phyloP scores from a whole-genome alignment of 2,113 vertebrate genomes.

The Bujurquina vittata region DNA sequence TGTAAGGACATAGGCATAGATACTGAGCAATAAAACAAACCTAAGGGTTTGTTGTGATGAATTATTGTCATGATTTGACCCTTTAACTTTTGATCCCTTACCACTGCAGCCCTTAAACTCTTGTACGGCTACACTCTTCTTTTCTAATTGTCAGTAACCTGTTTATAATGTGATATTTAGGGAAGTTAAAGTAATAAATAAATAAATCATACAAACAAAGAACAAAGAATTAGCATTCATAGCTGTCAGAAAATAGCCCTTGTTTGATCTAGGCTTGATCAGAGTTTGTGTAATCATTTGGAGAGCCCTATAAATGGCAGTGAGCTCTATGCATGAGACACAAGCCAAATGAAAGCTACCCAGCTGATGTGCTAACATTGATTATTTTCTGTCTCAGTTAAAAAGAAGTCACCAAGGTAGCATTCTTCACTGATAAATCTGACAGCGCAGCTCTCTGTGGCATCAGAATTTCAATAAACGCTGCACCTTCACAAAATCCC shows the following conservation, averaged over 20 bases:
- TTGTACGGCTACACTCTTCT: background rate
- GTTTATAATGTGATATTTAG: background rate
- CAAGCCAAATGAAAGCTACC: slow-evolving; percentile 3
- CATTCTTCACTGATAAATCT: slow-evolving; percentile 24
- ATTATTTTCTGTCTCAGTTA: slow-evolving; percentile 42
- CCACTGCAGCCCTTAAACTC: background rate
- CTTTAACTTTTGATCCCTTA: background rate
- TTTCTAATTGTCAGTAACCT: background rate
- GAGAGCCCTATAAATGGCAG: background rate
- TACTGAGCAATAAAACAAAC: slow-evolving; percentile 10
- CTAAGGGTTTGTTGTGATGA: slow-evolving; percentile 25
- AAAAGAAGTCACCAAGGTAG: slow-evolving; percentile 47
- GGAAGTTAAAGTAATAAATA: background rate
- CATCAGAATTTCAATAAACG: slow-evolving; percentile 52
- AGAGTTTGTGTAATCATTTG: slow-evolving; percentile 15
- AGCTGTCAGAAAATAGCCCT: background rate
- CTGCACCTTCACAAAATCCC: slow-evolving; percentile 22
- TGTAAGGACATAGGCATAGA: too few species aligned
- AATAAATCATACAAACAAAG: background rate
- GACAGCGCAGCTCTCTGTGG: slow-evolving; percentile 37
- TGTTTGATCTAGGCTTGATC: background rate
- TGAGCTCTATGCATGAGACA: slow-evolving; percentile 1
- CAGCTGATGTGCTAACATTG: slow-evolving; percentile 45
- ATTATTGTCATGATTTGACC: background rate
- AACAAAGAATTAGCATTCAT: background rate